Base-by-base conservation (phyloP, 2,113 vertebrate genomes). In the Ciconia boyciana region DNA sequence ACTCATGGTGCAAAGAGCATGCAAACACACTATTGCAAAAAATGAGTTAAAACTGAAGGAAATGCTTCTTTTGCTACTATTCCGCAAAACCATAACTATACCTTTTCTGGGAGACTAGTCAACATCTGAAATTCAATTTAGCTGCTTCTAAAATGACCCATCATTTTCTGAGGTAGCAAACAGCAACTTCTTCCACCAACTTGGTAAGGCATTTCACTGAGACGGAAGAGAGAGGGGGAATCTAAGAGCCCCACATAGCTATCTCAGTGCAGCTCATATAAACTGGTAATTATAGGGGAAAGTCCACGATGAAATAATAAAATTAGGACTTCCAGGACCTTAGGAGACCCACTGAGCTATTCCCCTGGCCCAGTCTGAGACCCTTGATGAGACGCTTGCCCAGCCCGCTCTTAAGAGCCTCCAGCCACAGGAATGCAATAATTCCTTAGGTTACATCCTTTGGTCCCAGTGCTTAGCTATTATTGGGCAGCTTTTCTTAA, bases 1-100 rank as follows among this genome's bases (percentile, higher is more conserved):
- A 78, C 2, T 90, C 18, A 49, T 0, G 8, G 18, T 60, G 28
- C 36, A 79, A 66, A 78, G 10, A 52, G 13, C 0, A 0, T 51
- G 20, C 17, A 75, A 92, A 88, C 25, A 34, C 17, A 18, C 25
- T 49, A 44, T 12, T 20, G 29, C 18, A 86, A 66, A 83, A 66
- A 71, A 51, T 22, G 6, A 60, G 13, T 61, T 55, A 58, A 76
- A 93, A 31, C 9, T 7, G 16, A 79, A 82, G 13, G 10, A 68
- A 71, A 68, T n/a, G 22, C 13, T 48, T 36, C 13, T 83, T 83
- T 76, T 20, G 12, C 41, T 79, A 16, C 46, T 70, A 6, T 57
- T 83, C 25, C 62, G n/a, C 75, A 46, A 90, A 88, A 46, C 13
- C 16, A 55, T 46, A 28, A 8, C 21, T 57, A 36, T 36, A 9